Evolutionary conservation across 2,888 invertebrate species (phyloP).

Genomic region (Trisateles emortualis): DNA sequence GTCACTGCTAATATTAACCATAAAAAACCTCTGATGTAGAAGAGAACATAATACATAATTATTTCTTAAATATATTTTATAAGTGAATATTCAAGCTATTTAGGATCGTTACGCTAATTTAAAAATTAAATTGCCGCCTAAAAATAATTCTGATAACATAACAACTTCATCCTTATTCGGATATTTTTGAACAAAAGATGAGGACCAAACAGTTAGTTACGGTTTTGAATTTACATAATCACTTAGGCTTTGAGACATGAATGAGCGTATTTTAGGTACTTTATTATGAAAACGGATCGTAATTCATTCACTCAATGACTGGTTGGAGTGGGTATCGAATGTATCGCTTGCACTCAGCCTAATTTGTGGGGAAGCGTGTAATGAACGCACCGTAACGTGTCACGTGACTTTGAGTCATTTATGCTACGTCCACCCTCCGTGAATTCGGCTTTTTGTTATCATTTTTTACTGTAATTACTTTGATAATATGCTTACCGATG

Average conservation of each 20-base stretch:
- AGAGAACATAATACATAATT: too few species aligned
- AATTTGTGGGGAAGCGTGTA: slow-evolving; percentile 63
- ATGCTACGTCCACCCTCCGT: slow-evolving; percentile 41
- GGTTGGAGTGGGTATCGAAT: slow-evolving; percentile 46
- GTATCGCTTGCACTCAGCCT: slow-evolving; percentile 63
- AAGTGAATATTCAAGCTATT: too few species aligned
- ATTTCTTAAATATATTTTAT: too few species aligned
- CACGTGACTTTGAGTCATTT: slow-evolving; percentile 62
- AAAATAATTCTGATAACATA: not conserved
- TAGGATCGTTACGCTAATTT: not conserved
- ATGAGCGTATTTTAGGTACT: slow-evolving; percentile 20
- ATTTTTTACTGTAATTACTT: slow-evolving; percentile 48
- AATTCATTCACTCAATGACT: slow-evolving; percentile 46
- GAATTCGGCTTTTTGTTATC: slow-evolving; percentile 37
- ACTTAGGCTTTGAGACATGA: slow-evolving; percentile 32
- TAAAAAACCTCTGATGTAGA: too few species aligned
- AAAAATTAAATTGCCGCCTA: not conserved
- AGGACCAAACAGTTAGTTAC: not conserved
- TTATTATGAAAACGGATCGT: slow-evolving; percentile 41
- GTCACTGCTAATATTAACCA: too few species aligned
- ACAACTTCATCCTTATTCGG: slow-evolving; percentile 4
- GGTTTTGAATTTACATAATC: slow-evolving; percentile 38
- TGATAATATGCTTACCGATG: slow-evolving; percentile 35
- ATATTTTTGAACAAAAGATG: not conserved
- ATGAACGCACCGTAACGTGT: slow-evolving; percentile 50